Base-by-base conservation (phyloP, 2,797 vertebrate species). In the Cephalopachus bancanus region DNA sequence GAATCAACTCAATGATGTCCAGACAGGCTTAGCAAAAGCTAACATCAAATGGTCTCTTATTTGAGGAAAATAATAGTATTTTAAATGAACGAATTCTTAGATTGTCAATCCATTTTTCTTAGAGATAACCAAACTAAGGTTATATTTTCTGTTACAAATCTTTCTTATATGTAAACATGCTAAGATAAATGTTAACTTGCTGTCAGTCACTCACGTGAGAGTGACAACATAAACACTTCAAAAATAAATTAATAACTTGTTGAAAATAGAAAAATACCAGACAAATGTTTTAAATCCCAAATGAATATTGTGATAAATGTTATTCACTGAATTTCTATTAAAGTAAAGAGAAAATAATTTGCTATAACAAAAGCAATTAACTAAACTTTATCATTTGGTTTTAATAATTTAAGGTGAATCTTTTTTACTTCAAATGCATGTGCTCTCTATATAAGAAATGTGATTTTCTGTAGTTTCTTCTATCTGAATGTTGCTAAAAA, bases 41-140 rank as follows among this genome's bases (percentile, higher is more conserved):
- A 65, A 44, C 16, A 62, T 44, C 17, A 37, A 51, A 69, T 65
- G 57, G 37, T 96, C 28, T 93, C 14, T 97, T 76, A 72, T 28
- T 97, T 74, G 19, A 93, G 92, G n/a, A 93, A 83, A 88, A 20
- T 33, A 83, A 79, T 10, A 53, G 3, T 93, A 83, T 89, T 69
- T 86, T 91, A 93, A 90, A 28, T 67, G 30, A 81, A 86, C 3
- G 81, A 65, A 75, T 0, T 51, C 57, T 92, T 83, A 60, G 8
- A 33, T 71, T 80, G 1, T 2, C 85, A 78, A 55, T 67, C 30
- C 15, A 44, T 65, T 93, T 94, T 81, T 16, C 49, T 78, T 85
- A 83, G 57, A 75, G 20, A 80, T 85, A 78, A 92, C 10, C 83
- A 30, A 92, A 37, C 17, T 10, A 22, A 51, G 60, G 28, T 14